phyloP scores from a whole-genome alignment of 2,113 vertebrate genomes.

The Pao palembangensis region DNA sequence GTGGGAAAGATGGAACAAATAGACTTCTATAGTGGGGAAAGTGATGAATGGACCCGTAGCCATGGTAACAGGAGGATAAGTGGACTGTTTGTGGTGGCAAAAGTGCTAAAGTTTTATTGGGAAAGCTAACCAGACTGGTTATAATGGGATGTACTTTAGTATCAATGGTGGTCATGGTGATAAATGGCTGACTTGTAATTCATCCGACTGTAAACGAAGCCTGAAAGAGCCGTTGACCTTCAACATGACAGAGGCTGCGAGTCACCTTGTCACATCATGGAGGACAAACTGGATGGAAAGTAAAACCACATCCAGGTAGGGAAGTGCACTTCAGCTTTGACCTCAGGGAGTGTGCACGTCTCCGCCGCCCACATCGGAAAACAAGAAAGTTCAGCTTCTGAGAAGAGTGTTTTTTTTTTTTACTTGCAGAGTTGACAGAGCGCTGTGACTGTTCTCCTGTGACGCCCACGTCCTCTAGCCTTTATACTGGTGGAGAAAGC shows the following conservation, averaged over 20 bases:
- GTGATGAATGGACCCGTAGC: neutral
- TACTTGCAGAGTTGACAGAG: neutral
- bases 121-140: no score
- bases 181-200: no score
- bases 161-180: no score
- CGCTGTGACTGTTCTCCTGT: neutral
- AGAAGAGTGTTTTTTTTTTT: conserved; percentile 31
- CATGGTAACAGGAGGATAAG: no score
- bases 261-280: neutral
- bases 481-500: neutral
- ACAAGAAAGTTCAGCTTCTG: conserved; percentile 54
- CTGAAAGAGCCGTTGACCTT: no score
- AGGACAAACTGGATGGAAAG: conserved; percentile 53
- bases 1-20: neutral
- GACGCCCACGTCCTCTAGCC: conserved; percentile 7
- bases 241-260: no score
- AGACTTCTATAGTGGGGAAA: conserved; percentile 3
- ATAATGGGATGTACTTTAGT: no score
- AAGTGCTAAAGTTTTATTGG: no score
- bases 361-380: conserved; percentile 64
- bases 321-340: conserved; percentile 16
- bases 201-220: no score
- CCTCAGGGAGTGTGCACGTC: conserved; percentile 15
- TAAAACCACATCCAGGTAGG: conserved; percentile 54
- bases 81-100: no score